These are phyloP conservation scores for Hippocampus mohnikei DNA, from an alignment of 2,113 vertebrate species.

Conservation along the genomic window DNA sequence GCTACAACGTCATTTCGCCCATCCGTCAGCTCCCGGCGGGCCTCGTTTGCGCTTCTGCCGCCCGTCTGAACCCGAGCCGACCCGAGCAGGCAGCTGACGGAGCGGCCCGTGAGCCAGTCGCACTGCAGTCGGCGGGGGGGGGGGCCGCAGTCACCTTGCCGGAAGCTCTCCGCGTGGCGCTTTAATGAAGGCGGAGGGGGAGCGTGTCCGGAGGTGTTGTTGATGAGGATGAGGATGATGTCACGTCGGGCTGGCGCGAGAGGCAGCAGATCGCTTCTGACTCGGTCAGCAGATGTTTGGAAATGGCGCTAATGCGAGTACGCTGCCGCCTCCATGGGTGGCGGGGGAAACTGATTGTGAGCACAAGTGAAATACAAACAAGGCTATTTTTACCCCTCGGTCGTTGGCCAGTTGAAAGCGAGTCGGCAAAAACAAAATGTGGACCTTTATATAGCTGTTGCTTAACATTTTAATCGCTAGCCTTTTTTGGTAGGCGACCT, in stretches of 20 bases:
- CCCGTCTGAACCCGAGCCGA: slow-evolving; percentile 24
- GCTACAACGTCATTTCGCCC: neutral
- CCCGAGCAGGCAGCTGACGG: slow-evolving; percentile 35
- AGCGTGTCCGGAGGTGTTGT: slow-evolving; percentile 61
- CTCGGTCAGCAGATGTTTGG: slow-evolving; percentile 68
- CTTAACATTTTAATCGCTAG: neutral
- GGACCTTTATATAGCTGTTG: neutral
- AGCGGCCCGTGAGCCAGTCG: slow-evolving; percentile 52
- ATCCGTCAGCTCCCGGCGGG: neutral
- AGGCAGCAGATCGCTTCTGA: slow-evolving; percentile 54
- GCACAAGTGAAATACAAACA: neutral
- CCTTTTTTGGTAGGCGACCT: neutral
- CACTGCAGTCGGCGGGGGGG: slow-evolving; percentile 13
- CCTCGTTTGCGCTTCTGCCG: neutral
- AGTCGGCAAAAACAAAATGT: neutral
- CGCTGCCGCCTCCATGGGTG: neutral
- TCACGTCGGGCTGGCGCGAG: slow-evolving; percentile 32
- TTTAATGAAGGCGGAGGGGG: slow-evolving; percentile 64
- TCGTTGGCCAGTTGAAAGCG: neutral
- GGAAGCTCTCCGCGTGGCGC: slow-evolving; percentile 37
- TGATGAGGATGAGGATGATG: slow-evolving; percentile 25
- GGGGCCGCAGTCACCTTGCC: slow-evolving; percentile 68
- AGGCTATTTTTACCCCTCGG: neutral
- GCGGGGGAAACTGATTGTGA: neutral
- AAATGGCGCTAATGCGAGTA: slow-evolving; percentile 60